Conservation (phyloP, 2,888 invertebrate genomes). For the Andrena bucephala region DNA sequence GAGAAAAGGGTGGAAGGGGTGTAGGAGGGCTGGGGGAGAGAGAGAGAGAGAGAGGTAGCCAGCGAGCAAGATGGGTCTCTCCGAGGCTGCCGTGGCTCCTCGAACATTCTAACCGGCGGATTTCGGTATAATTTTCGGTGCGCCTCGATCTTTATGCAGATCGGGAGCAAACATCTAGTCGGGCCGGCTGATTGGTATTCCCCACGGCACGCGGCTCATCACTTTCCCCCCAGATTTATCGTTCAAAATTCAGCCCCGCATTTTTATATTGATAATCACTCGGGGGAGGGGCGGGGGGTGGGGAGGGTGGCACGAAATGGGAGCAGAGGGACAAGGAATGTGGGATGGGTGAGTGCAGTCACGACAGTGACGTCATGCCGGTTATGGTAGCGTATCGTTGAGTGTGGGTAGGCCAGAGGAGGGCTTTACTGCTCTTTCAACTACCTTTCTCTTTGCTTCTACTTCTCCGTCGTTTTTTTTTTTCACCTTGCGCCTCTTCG, state of each 20-base stretch:
- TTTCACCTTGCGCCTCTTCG: slow-evolving; percentile 25
- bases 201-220: slow-evolving; percentile 74
- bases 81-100: slow-evolving; percentile 22
- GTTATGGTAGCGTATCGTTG: slow-evolving; percentile 76
- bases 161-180: slow-evolving; percentile 81
- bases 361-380: slow-evolving; percentile 80
- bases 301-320: slow-evolving; percentile 27
- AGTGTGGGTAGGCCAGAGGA: slow-evolving; percentile 77
- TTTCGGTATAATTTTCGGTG: slow-evolving; percentile 78
- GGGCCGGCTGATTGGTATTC: slow-evolving; percentile 81
- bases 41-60: not conserved
- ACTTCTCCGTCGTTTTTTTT: slow-evolving; percentile 16
- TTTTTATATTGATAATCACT: slow-evolving; percentile 81
- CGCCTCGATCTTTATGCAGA: slow-evolving; percentile 81
- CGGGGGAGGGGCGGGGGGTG: slow-evolving; percentile 22
- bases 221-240: slow-evolving; percentile 79
- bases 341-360: slow-evolving; percentile 80
- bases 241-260: slow-evolving; percentile 77
- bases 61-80: slow-evolving; percentile 39
- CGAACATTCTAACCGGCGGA: slow-evolving; percentile 62
- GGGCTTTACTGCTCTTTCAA: slow-evolving; percentile 63
- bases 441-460: slow-evolving; percentile 60
- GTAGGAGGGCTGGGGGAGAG: not conserved
- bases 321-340: slow-evolving; percentile 75
- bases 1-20: slow-evolving; percentile 30